A percentile compares a stretch with the other conserved stretches of the same genome.
Conservation (phyloP, 2,113 vertebrate species). For the Phrynosoma platyrhinos region DNA sequence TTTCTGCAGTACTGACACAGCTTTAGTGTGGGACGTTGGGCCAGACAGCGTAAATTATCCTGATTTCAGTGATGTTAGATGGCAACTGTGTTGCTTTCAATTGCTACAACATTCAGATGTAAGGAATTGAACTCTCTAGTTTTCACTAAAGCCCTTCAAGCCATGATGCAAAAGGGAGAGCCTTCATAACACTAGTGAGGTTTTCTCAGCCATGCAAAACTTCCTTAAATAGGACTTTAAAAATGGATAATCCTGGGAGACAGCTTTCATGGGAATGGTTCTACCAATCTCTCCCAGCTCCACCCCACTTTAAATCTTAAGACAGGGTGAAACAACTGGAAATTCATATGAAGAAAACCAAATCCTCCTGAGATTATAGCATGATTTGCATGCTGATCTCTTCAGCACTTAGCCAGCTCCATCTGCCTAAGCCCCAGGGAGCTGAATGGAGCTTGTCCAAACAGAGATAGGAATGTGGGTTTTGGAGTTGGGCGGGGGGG, state of each 20-base stretch:
- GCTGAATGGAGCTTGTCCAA: not conserved
- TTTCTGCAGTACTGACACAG: too few species aligned
- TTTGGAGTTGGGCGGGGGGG: not conserved
- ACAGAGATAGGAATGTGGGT: not conserved
- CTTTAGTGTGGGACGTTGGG: too few species aligned
- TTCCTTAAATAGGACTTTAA: constrained; percentile 51
- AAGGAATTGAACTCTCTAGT: not conserved
- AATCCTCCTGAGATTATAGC: constrained; percentile 56
- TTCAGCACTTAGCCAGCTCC: not conserved
- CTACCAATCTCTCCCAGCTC: constrained; percentile 54
- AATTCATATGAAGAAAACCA: constrained; percentile 54
- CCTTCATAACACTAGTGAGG: constrained; percentile 29
- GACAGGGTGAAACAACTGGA: constrained; percentile 51
- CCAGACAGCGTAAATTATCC: too few species aligned
- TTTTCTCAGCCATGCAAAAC: constrained; percentile 23
- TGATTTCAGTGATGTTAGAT: not conserved
- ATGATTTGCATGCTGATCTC: not conserved
- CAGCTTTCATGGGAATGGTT: constrained; percentile 64
- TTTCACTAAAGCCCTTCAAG: constrained; percentile 27
- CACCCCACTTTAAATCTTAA: constrained; percentile 64
- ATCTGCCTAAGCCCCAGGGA: not conserved
- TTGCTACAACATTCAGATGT: constrained; percentile 17
- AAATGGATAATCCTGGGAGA: constrained; percentile 46
- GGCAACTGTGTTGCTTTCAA: not conserved
- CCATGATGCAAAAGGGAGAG: constrained; percentile 33